Conservation (phyloP, 2,797 vertebrate genomes). For the Molothrus aeneus region DNA sequence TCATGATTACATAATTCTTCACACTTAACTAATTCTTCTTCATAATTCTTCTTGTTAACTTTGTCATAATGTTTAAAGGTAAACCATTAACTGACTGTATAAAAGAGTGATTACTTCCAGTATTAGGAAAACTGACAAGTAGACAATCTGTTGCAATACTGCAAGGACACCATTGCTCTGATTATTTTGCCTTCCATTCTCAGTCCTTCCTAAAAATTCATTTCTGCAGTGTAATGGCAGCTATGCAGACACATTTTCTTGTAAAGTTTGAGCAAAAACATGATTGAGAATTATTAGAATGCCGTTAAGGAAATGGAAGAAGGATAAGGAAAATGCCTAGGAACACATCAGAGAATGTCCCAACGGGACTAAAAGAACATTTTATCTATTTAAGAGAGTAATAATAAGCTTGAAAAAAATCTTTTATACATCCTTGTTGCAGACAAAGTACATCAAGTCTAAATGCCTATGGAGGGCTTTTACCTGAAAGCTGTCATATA, state of each 20-base stretch:
- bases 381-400: not conserved
- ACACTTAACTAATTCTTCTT: not conserved
- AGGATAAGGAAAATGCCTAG: not conserved
- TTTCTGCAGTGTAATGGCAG: not conserved
- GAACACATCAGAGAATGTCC: not conserved
- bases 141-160: not conserved
- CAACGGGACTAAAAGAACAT: not conserved
- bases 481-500: not conserved
- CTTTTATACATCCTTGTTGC: not conserved
- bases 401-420: not conserved
- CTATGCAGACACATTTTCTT: not conserved
- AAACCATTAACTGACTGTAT: not conserved
- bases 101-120: not conserved
- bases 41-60: constrained; percentile 3
- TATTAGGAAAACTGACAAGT: not conserved
- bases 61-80: not conserved
- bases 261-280: not conserved
- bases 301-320: not conserved
- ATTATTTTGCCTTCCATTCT: not conserved
- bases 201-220: not conserved
- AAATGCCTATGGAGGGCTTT: not conserved
- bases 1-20: not conserved
- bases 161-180: not conserved
- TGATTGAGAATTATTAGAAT: not conserved
- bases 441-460: not conserved